Evolutionary conservation across 2,888 invertebrate genomes (phyloP).

Genomic region (Taenaris catops): DNA sequence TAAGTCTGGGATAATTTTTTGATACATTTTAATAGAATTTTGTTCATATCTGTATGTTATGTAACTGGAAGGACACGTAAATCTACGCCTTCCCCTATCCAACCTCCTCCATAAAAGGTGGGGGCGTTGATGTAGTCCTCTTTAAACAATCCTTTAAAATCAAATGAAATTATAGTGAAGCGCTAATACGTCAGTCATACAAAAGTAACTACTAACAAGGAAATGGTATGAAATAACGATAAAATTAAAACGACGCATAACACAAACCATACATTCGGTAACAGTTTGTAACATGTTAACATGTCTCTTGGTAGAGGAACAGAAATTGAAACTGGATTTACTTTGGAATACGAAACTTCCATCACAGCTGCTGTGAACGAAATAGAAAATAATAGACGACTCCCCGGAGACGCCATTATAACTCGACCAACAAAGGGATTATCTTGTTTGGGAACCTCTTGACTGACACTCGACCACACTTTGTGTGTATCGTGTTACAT

Average conservation of each 20-base stretch:
- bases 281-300: constrained; percentile 7
- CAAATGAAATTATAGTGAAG: no score
- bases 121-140: no score
- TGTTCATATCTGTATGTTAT: no score
- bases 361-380: constrained; percentile 64
- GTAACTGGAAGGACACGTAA: no score
- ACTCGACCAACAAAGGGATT: constrained; percentile 61
- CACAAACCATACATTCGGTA: background rate
- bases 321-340: constrained; percentile 63
- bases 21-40: no score
- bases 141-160: no score
- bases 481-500: constrained; percentile 68
- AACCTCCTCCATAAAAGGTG: no score
- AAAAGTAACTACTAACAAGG: background rate
- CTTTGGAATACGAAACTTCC: constrained; percentile 67
- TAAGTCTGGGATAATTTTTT: no score
- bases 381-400: constrained; percentile 70
- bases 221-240: background rate
- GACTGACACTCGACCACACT: constrained; percentile 63
- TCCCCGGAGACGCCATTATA: constrained; percentile 55
- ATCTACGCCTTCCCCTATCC: no score
- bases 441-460: constrained; percentile 76
- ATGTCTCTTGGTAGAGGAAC: constrained; percentile 29
- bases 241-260: background rate
- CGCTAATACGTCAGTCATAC: no score